Evolutionary conservation across 2,113 vertebrate species (phyloP), one percentile per base, ranked within the genome.

Genomic region (Nothobranchius kuhntae): DNA sequence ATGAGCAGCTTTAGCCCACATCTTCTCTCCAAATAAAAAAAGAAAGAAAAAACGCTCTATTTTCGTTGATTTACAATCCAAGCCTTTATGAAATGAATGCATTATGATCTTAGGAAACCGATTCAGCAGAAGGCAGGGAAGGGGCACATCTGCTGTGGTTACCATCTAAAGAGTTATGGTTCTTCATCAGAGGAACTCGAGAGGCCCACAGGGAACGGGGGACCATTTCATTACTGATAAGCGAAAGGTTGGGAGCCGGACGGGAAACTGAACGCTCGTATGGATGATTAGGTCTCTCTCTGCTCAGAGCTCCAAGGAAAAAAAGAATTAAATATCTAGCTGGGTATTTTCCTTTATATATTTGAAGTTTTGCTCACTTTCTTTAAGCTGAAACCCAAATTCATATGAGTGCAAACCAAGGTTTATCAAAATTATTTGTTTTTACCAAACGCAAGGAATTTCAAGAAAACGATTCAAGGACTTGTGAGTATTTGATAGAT

Each of bases 191-290:
- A 59, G 86, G 66, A 87, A 89, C 64, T 61, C 7, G 40, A 84
- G 80, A 88, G 42, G 58, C 68, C 87, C 75, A 10, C 8, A n/a
- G 82, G 84, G 82, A 67, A 71, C 40, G 2, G 9, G 26, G 68
- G 64, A 67, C 80, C 48, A 46, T 83, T 88, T 91, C 85, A 89
- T 90, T 86, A 87, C 85, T 53, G 84, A 82, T 84, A 81, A 81
- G 80, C 59, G 75, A 77, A 76, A 58, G 65, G 61, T 66, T 70
- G 56, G 63, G 53, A 71, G 63, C 44, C 40, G 36, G 69, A 81
- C 57, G 73, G 63, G 82, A 87, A 86, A 86, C 30, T 26, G 51
- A 64, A 81, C 30, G 72, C 80, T 68, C 50, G 3, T 6, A 15
- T 30, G 45, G 36, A 47, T 66, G 69, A 85, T 80, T 68, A 77